Conservation (phyloP, 2,888 invertebrate species). For the Xanthia icteritia region DNA sequence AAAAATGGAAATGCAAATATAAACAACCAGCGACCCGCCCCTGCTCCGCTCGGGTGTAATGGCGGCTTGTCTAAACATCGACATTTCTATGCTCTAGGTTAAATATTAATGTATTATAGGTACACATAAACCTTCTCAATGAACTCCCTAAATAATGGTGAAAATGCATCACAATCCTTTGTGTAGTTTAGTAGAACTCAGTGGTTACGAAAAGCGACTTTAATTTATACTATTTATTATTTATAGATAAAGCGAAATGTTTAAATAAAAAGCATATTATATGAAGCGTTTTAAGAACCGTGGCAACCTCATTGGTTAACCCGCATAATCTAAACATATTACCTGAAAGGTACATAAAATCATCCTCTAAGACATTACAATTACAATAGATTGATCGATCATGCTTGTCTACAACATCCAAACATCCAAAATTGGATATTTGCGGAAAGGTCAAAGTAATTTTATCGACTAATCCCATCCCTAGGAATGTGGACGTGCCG, state of each 20-base stretch:
- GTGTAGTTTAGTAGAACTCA: too few relatives aligned
- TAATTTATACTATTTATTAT: too few relatives aligned
- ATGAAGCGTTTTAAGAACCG: too few relatives aligned
- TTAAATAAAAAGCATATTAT: too few relatives aligned
- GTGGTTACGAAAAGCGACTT: too few relatives aligned
- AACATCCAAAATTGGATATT: conserved; percentile 66
- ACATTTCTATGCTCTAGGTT: too few relatives aligned
- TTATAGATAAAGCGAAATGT: too few relatives aligned
- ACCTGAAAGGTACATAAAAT: conserved; percentile 37
- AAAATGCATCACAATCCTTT: too few relatives aligned
- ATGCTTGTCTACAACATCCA: conserved; percentile 42
- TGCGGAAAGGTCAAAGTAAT: conserved; percentile 64
- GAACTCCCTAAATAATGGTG: too few relatives aligned
- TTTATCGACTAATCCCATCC: conserved; percentile 62
- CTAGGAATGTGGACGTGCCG: conserved; percentile 66
- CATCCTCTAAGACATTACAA: conserved; percentile 45
- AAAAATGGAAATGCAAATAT: too few relatives aligned
- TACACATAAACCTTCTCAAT: too few relatives aligned
- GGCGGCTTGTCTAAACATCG: not conserved
- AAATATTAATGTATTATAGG: not conserved
- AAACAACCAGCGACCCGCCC: not conserved
- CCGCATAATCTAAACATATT: conserved; percentile 22
- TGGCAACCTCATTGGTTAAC: conserved; percentile 16
- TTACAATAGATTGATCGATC: conserved; percentile 60
- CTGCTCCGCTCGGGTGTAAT: not conserved